Percentiles rank a stretch among this genome's conserved stretches.
Conservation (phyloP, 1,140 invertebrate genomes). For the Gerris buenoi region DNA sequence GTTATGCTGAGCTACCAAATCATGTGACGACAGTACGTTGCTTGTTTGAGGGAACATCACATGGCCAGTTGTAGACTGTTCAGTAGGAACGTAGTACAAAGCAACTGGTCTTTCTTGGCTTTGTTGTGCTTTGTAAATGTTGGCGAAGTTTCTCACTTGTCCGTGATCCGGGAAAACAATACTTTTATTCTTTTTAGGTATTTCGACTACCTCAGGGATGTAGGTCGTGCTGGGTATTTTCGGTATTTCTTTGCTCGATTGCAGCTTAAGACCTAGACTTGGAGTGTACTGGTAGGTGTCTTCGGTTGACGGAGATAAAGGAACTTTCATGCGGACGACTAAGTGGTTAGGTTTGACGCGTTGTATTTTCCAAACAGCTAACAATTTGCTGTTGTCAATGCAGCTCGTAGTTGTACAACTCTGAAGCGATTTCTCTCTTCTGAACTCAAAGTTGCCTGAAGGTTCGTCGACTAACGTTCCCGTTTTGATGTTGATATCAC, state of each 20-base stretch:
- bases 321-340: constrained; percentile 16
- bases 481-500: constrained; percentile 8
- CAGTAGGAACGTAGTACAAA: neutral
- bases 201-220: neutral
- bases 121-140: neutral
- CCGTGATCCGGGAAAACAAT: neutral
- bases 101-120: neutral
- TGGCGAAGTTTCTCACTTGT: neutral
- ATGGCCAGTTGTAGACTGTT: neutral
- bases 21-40: neutral
- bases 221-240: neutral
- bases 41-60: neutral
- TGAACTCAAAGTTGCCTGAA: constrained; percentile 14
- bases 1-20: neutral
- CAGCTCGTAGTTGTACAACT: constrained; percentile 10
- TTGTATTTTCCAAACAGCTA: constrained; percentile 18
- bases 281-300: constrained; percentile 18
- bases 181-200: neutral
- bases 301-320: constrained; percentile 11
- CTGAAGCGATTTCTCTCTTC: constrained; percentile 11
- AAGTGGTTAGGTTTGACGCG: constrained; percentile 12
- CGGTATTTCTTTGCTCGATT: neutral
- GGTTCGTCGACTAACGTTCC: constrained; percentile 11
- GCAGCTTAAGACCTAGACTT: constrained; percentile 14
- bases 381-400: constrained; percentile 5